Evolutionary conservation across 2,888 invertebrate genomes (phyloP), one percentile per base, ranked within the genome.

Genomic region (Himalopsyche japonica): DNA sequence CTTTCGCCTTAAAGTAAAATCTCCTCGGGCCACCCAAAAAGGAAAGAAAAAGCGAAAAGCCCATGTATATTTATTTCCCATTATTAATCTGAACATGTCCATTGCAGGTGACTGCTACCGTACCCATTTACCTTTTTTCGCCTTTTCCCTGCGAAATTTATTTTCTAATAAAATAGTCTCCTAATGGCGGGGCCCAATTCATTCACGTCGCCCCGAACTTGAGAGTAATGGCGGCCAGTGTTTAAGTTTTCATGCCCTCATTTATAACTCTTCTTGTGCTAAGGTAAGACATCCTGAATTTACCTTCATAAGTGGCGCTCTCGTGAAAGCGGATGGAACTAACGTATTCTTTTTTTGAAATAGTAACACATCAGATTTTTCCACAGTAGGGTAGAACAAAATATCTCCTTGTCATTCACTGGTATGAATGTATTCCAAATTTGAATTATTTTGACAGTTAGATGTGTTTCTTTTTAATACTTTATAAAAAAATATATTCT

Each of bases 171-270:
- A 76, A 76, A 34, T 34, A 76, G 32, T 32, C 76, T 76, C 34
- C 34, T 76, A 76, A 76, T 76, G 34, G 76, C 32, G 30, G 24
- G 76, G 57, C 57, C 57, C 57, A 57, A 57, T 57, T 57, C 57
- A 57, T 57, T 57, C 57, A 57, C 76, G 76, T 76, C 76, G 34
- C 32, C 34, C 76, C 76, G 76, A 34, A 76, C 30, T 30, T 27
- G 30, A 76, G 32, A 57, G 57, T 32, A 76, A 76, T 34, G 76
- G 34, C 32, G 76, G 76, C 76, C 76, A 76, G 57, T 76, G 76
- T 76, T 76, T 76, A 76, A 76, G 76, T 76, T 76, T 76, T 76
- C 76, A 76, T 76, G 76, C 32, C 32, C 32, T 76, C 76, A 76
- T 76, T 76, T 32, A 34, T 76, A 76, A 76, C 76, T 76, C 76